Percentiles rank a stretch among this genome's conserved stretches.
Conservation (phyloP, 2,113 vertebrate genomes). For the Misgurnus mizolepis region DNA sequence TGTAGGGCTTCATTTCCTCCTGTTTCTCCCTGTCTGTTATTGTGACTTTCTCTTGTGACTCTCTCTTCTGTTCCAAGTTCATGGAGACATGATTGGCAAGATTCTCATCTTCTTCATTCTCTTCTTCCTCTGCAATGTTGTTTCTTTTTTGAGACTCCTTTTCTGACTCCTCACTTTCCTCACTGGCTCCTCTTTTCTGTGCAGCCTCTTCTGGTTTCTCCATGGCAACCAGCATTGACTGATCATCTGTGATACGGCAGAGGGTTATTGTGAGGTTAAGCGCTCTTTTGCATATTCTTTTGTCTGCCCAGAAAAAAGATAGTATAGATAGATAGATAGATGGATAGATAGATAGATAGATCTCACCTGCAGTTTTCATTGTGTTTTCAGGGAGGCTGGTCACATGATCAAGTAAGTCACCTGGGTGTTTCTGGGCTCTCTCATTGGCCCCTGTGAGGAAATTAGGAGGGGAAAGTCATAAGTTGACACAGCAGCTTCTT, state of each 20-base stretch:
- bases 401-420: slow-evolving; percentile 67
- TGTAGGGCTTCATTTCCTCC: slow-evolving; percentile 5
- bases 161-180: slow-evolving; percentile 49
- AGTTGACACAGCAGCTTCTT: not conserved
- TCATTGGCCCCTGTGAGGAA: slow-evolving; percentile 76
- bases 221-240: slow-evolving; percentile 64
- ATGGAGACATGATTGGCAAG: slow-evolving; percentile 60
- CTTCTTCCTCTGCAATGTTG: slow-evolving; percentile 54
- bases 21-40: slow-evolving; percentile 20
- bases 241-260: slow-evolving; percentile 66
- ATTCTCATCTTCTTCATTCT: slow-evolving; percentile 46
- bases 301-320: not conserved
- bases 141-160: slow-evolving; percentile 55
- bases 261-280: slow-evolving; percentile 48
- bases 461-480: not conserved
- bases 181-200: slow-evolving; percentile 60
- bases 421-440: slow-evolving; percentile 69
- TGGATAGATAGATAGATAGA: not conserved
- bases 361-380: slow-evolving; percentile 64
- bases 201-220: slow-evolving; percentile 63
- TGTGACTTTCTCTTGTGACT: slow-evolving; percentile 26
- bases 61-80: slow-evolving; percentile 53
- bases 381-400: slow-evolving; percentile 67
- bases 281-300: not conserved
- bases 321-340: not conserved